These are phyloP conservation scores for Folsomia candida DNA, from an alignment of 2,888 invertebrate genomes.

Conservation along the genomic window DNA sequence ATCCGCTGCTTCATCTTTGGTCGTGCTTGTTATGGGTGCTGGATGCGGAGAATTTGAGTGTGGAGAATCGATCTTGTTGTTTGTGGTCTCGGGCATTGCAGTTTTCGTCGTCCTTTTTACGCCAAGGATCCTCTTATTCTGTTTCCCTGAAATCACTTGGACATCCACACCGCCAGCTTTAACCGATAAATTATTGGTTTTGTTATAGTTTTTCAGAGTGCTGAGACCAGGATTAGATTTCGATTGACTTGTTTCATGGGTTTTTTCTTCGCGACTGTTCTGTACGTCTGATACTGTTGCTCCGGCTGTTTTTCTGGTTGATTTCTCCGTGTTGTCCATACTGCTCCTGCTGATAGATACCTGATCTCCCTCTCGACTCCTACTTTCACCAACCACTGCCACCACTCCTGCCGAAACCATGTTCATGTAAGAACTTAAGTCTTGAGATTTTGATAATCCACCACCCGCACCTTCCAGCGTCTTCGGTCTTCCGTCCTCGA, in stretches of 20 bases:
- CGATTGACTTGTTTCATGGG: conserved; percentile 7
- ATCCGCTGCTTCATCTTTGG: not conserved
- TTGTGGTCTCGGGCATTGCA: conserved; percentile 10
- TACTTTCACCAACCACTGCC: not conserved
- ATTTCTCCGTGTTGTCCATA: not conserved
- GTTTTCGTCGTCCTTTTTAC: conserved; percentile 22
- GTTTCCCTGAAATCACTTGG: not conserved
- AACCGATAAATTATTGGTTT: conserved; percentile 21
- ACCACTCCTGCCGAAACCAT: not conserved
- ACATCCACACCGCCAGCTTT: conserved; percentile 1
- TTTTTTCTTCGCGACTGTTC: not conserved
- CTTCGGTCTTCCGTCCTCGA: not conserved
- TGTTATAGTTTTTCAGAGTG: conserved; percentile 6
- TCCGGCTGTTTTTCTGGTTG: not conserved
- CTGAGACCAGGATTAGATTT: conserved; percentile 4
- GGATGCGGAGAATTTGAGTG: not conserved
- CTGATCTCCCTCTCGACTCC: not conserved
- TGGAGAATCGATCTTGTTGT: not conserved
- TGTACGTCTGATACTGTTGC: not conserved
- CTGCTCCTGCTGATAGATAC: not conserved
- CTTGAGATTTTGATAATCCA: not conserved
- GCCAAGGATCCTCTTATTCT: conserved; percentile 29
- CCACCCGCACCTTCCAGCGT: no score
- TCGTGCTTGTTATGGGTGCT: not conserved
- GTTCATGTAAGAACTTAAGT: not conserved